Base-by-base conservation (phyloP, 30 jellyfish, hydroid and myxozoan species). In the Nemopilema nomurai region DNA sequence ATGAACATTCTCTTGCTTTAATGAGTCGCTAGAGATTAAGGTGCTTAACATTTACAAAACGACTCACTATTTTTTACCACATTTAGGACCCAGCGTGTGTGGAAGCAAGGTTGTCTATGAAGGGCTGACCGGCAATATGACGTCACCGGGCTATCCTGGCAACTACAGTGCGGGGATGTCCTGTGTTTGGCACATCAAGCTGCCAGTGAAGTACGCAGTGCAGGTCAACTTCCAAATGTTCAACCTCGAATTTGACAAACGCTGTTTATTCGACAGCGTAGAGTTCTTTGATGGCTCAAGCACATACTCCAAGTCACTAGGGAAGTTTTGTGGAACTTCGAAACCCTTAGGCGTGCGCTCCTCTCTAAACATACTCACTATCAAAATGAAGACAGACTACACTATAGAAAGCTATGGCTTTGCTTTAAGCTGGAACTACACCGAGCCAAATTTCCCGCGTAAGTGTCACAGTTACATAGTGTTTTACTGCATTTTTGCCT, bases 131-230 rank as follows among this genome's bases (percentile, higher is more conserved):
- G 97, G 97, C 18, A 78, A 77, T 32, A 25, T 90, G 41, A 50
- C 92, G 0, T 90, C 84, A 16, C 97, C 97, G 62, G 84, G 76
- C 0, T 69, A 67, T 71, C 79, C 93, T 62, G 87, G 94, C 81
- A 83, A 77, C 74, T 94, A 94, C 93, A 67, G 89, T 19, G 80
- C 79, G 41, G 62, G 57, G 28, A 78, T 86, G 21, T 69, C 69
- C 7, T 94, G 99, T 76, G 69, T 72, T 20, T 94, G 99, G 99
- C 89, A 90, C 28, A 89, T 94, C 33, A 67, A 69, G 57, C 87
- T 94, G 51, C 95, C 96, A 1, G 51, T 69, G 31, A 77, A 86
- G 51, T 94, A 84, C 62, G 99, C 99, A 24, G 97, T 94, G 32
- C 52, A 82, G 26, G 70, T 94, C 49, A 67, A 22, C 4, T 80